phyloP scores from a whole-genome alignment of 2,797 vertebrate species.

The Delichon dasypus region DNA sequence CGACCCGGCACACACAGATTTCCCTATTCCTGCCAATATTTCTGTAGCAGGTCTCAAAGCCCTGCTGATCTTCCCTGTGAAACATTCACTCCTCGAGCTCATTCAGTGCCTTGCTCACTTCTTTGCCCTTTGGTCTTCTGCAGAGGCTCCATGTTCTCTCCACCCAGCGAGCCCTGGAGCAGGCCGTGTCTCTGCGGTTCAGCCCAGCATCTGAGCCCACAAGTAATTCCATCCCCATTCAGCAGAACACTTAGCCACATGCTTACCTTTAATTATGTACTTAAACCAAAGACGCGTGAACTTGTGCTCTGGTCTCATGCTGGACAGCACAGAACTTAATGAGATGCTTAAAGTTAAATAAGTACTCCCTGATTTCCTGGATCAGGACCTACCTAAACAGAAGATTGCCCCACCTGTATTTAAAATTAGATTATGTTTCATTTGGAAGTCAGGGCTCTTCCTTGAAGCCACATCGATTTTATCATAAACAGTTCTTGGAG shows the following conservation, averaged over 20 bases:
- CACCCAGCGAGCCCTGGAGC: background rate
- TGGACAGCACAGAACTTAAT: conserved; percentile 27
- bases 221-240: background rate
- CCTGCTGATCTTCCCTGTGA: background rate
- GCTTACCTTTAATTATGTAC: conserved; percentile 55
- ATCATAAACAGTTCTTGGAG: conserved; percentile 3
- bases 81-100: background rate
- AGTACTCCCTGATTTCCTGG: conserved; percentile 40
- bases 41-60: background rate
- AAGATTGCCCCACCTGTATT: conserved; percentile 22
- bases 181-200: background rate
- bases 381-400: conserved; percentile 28
- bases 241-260: conserved; percentile 26
- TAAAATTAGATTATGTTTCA: conserved; percentile 1
- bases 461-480: background rate
- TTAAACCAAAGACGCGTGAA: conserved; percentile 27
- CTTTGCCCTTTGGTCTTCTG: rapidly evolving
- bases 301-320: background rate
- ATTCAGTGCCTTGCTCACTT: rapidly evolving
- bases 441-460: conserved; percentile 3
- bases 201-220: background rate
- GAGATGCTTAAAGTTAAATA: background rate
- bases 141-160: background rate
- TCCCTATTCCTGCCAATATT: background rate
- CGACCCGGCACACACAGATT: rapidly evolving